Percentiles rank a stretch among this genome's conserved stretches.
These are phyloP conservation scores for Euschistus heros DNA, from an alignment of 1,140 invertebrate species.

Conservation along the genomic window DNA sequence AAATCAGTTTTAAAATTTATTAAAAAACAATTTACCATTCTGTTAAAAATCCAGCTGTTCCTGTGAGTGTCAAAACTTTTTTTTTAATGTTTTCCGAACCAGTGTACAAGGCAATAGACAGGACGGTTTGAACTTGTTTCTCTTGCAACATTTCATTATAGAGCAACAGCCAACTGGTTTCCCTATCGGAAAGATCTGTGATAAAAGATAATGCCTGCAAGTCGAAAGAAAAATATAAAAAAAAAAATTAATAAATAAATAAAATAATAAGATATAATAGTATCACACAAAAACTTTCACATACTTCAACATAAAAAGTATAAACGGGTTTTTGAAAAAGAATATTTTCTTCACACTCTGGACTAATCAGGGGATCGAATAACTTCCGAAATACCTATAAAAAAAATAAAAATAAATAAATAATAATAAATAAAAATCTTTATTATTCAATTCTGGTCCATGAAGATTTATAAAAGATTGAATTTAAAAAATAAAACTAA, in stretches of 20 bases:
- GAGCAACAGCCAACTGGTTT: constrained; percentile 38
- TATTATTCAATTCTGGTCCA: neutral
- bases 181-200: constrained; percentile 37
- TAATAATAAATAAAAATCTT: neutral
- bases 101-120: constrained; percentile 41
- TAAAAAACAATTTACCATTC: constrained; percentile 32
- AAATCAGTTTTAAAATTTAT: too few relatives aligned
- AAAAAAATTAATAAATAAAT: neutral
- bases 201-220: constrained; percentile 29
- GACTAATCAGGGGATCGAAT: constrained; percentile 19
- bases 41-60: constrained; percentile 37
- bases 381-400: constrained; percentile 22
- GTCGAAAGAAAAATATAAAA: constrained; percentile 3
- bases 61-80: constrained; percentile 39
- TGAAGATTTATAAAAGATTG: too few relatives aligned
- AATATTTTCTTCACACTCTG: constrained; percentile 17
- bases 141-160: constrained; percentile 38
- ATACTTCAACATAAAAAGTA: constrained; percentile 35
- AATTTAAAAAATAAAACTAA: neutral
- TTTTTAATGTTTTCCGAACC: constrained; percentile 39
- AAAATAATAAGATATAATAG: neutral
- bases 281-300: neutral
- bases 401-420: neutral
- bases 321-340: constrained; percentile 35
- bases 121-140: constrained; percentile 41